These are phyloP conservation scores for Diceros bicornis DNA, from an alignment of 2,797 vertebrate species.

Conservation along the genomic window DNA sequence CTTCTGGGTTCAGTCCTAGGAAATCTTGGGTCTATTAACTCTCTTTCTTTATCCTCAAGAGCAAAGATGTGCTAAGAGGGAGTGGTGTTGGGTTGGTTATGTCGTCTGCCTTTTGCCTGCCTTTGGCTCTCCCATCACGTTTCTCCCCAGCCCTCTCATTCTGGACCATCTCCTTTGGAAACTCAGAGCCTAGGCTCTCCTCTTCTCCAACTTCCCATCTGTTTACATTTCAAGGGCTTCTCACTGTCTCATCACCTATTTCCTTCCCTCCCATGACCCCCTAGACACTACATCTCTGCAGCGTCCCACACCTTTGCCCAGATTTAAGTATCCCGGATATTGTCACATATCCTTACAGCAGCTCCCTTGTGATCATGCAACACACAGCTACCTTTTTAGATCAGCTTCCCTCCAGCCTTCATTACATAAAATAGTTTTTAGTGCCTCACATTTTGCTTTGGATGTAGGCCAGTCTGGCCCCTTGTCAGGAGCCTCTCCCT, in stretches of 20 bases:
- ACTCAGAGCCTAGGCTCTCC: background rate
- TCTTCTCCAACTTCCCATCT: background rate
- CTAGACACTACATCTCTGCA: background rate
- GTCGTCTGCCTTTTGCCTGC: background rate
- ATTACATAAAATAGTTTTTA: background rate
- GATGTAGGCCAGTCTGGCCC: background rate
- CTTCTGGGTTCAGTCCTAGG: background rate
- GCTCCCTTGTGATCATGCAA: background rate
- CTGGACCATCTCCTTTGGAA: background rate
- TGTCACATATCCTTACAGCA: background rate
- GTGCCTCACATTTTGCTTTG: background rate
- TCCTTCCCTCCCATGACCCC: background rate
- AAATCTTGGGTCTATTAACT: background rate
- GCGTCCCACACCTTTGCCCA: background rate
- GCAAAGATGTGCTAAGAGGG: background rate
- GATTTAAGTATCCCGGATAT: background rate
- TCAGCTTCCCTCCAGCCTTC: background rate
- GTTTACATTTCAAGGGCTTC: background rate
- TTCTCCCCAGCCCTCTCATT: background rate
- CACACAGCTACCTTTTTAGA: background rate
- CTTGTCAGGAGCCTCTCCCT: background rate
- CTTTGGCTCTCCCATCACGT: rapidly evolving
- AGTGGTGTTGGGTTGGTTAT: background rate
- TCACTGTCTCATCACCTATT: background rate
- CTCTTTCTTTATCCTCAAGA: background rate